phyloP scores from a whole-genome alignment of 2,113 vertebrate genomes.

The Lophius piscatorius region DNA sequence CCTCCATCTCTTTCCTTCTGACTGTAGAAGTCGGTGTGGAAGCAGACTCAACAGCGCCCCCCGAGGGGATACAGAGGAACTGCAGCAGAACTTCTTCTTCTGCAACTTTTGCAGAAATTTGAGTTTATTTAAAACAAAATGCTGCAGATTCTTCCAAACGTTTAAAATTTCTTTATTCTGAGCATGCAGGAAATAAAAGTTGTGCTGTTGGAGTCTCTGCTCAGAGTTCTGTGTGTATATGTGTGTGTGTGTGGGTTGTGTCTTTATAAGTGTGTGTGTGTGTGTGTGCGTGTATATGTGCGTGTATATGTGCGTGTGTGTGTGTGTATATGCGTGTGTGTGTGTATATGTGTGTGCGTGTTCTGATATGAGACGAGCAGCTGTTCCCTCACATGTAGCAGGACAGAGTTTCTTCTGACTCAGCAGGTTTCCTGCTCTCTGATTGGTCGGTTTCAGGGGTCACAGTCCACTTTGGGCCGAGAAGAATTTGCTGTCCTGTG shows the following conservation, averaged over 20 bases:
- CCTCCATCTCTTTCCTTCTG: no score
- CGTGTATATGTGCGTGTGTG: slow-evolving; percentile 1
- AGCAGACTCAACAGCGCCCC: slow-evolving; percentile 4
- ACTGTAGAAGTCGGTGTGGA: no score
- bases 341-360: slow-evolving; percentile 10
- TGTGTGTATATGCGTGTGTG: slow-evolving; percentile 13
- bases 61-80: slow-evolving; percentile 11
- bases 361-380: slow-evolving; percentile 8
- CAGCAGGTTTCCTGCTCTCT: slow-evolving; percentile 20
- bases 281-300: background rate
- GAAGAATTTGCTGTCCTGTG: slow-evolving; percentile 40
- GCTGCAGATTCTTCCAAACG: no score
- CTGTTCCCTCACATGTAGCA: slow-evolving; percentile 18
- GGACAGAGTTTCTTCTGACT: slow-evolving; percentile 51
- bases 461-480: slow-evolving; percentile 28
- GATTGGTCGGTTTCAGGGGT: slow-evolving; percentile 47
- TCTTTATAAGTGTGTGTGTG: no score
- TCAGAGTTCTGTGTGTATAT: no score
- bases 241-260: no score
- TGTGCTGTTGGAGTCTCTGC: no score
- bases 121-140: no score
- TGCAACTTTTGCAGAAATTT: no score
- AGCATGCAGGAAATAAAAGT: no score
- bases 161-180: no score
- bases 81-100: slow-evolving; percentile 4